phyloP scores from a whole-genome alignment of 2,113 vertebrate genomes.

The Cercopithecus mona region DNA sequence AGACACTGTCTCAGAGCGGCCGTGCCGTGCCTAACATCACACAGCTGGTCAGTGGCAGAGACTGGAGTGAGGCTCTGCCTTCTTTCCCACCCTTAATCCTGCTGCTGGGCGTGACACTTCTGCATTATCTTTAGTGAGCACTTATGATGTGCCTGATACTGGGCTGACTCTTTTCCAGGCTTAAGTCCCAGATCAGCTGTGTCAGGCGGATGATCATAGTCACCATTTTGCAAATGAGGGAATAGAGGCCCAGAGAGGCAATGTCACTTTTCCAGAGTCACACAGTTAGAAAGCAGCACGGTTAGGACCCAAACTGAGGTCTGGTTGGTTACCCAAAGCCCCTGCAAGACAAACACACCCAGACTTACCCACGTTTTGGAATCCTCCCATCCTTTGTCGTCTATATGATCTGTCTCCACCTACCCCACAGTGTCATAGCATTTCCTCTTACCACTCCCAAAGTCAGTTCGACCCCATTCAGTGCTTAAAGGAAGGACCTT shows the following conservation, averaged over 20 bases:
- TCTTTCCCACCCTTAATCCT: background rate
- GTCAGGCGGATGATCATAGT: background rate
- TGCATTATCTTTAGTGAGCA: background rate
- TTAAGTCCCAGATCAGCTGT: background rate
- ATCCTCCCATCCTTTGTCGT: background rate
- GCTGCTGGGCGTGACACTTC: accelerated
- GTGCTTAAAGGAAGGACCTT: background rate
- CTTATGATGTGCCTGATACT: background rate
- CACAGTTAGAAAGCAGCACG: background rate
- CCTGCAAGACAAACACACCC: background rate
- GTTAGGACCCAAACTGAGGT: background rate
- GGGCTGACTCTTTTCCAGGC: background rate
- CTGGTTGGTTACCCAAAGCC: background rate
- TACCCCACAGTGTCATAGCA: background rate
- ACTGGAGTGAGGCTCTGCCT: background rate
- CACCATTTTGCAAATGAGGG: background rate
- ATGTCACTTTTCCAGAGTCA: background rate
- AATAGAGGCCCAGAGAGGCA: background rate
- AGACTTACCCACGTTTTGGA: background rate
- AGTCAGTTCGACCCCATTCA: background rate
- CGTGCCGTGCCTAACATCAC: background rate
- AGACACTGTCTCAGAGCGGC: background rate
- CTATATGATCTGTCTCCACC: background rate
- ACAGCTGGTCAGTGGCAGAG: background rate
- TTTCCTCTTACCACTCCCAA: background rate